Percentiles rank a stretch among this genome's conserved stretches.
Evolutionary conservation across 2,888 invertebrate species (phyloP).

Genomic region (Mantis religiosa): DNA sequence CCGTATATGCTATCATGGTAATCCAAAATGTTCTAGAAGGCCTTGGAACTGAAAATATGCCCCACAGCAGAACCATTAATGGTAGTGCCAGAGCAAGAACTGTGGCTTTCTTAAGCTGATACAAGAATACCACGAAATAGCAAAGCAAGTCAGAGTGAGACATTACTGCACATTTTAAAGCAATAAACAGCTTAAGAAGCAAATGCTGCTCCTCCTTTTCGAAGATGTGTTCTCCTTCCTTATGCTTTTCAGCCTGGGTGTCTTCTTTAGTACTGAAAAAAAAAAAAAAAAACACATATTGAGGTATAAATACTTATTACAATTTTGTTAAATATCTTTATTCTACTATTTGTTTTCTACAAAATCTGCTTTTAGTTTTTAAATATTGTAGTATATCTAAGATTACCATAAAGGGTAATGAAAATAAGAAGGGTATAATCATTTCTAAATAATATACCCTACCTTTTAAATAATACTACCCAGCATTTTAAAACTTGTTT

Average conservation of each 20-base stretch:
- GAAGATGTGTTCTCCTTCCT: background rate
- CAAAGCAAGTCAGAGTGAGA: slow-evolving; percentile 91
- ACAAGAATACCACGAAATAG: slow-evolving; percentile 91
- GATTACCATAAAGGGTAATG: too few species aligned
- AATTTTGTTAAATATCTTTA: too few species aligned
- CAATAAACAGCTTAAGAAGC: slow-evolving; percentile 53
- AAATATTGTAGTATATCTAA: too few species aligned
- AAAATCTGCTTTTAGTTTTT: too few species aligned
- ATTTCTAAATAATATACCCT: too few species aligned
- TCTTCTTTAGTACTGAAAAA: background rate
- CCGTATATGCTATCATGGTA: slow-evolving; percentile 94
- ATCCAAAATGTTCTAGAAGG: slow-evolving; percentile 99
- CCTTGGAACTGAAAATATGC: slow-evolving; percentile 89
- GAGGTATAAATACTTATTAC: too few species aligned
- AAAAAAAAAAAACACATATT: background rate
- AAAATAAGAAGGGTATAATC: too few species aligned
- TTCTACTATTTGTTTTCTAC: too few species aligned
- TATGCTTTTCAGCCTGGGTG: background rate
- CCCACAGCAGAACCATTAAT: slow-evolving; percentile 96
- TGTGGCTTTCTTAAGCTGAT: slow-evolving; percentile 90
- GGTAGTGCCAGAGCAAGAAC: slow-evolving; percentile 90
- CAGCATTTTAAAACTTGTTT: too few species aligned
- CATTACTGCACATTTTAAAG: slow-evolving; percentile 74
- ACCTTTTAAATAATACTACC: too few species aligned
- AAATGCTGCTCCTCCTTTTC: slow-evolving; percentile 43